Conservation (phyloP, 2,888 invertebrate species). For the Anoncus sp. region DNA sequence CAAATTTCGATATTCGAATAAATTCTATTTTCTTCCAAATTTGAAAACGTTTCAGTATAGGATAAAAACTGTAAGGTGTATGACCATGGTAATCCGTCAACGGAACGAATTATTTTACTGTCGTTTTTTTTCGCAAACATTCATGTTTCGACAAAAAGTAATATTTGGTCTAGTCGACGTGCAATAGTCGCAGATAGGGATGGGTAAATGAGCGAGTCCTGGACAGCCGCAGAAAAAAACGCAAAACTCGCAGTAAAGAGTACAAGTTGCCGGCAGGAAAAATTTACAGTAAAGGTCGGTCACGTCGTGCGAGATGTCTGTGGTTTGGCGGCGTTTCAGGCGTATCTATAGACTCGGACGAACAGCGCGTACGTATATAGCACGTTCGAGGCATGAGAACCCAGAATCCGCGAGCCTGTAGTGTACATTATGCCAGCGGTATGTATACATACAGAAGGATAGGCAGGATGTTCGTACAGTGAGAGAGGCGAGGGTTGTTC, state of each 20-base stretch:
- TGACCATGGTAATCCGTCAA: no score
- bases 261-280: slow-evolving; percentile 63
- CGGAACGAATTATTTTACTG: no score
- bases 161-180: slow-evolving; percentile 23
- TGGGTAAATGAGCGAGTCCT: slow-evolving; percentile 3
- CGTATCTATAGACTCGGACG: slow-evolving; percentile 60
- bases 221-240: slow-evolving; percentile 15
- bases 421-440: slow-evolving; percentile 27
- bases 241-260: slow-evolving; percentile 32
- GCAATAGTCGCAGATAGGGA: slow-evolving; percentile 24
- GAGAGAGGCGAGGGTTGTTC: slow-evolving; percentile 55
- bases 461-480: slow-evolving; percentile 32
- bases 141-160: no score
- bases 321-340: slow-evolving; percentile 81
- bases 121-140: no score
- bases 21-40: no score
- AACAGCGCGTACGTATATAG: slow-evolving; percentile 24
- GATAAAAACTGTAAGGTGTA: no score
- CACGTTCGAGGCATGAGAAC: slow-evolving; percentile 24
- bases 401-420: slow-evolving; percentile 37
- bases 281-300: slow-evolving; percentile 70
- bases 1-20: no score
- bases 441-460: slow-evolving; percentile 34
- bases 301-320: slow-evolving; percentile 72
- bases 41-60: no score